Conservation (phyloP, 2,888 invertebrate genomes). For the Unio delphinus region DNA sequence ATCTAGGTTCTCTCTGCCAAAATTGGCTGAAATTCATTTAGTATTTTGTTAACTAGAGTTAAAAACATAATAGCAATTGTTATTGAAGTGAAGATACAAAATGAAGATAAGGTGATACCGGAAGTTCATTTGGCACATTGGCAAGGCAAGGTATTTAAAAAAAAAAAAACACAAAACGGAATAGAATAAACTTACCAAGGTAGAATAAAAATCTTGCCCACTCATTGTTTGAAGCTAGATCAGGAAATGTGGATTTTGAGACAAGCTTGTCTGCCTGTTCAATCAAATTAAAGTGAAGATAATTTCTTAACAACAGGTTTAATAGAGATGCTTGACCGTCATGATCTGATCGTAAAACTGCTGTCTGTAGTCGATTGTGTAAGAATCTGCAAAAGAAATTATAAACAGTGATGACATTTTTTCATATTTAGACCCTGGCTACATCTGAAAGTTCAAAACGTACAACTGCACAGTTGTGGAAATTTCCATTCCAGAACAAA, state of each 20-base stretch:
- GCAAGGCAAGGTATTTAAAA: background rate
- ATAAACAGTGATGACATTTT: background rate
- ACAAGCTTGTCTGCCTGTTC: constrained; percentile 98
- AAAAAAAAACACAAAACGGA: background rate
- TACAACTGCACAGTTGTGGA: no score
- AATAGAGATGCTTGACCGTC: constrained; percentile 98
- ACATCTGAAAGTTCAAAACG: no score
- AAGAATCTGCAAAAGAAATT: constrained; percentile 73
- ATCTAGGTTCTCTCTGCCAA: no score
- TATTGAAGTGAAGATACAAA: no score
- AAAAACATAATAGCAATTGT: no score
- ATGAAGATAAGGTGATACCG: no score
- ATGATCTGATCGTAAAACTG: constrained; percentile 94
- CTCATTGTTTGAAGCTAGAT: constrained; percentile 97
- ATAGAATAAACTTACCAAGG: constrained; percentile 73
- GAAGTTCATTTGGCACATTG: background rate
- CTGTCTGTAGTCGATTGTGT: constrained; percentile 92
- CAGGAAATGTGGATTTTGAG: constrained; percentile 96
- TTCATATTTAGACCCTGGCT: no score
- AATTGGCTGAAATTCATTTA: no score
- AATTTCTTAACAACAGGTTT: constrained; percentile 95
- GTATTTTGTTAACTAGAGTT: no score
- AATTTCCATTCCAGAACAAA: no score
- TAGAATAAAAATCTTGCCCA: constrained; percentile 98
- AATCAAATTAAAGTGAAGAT: constrained; percentile 94